phyloP scores from a whole-genome alignment of 2,888 invertebrate genomes.

The Andrena bucephala region DNA sequence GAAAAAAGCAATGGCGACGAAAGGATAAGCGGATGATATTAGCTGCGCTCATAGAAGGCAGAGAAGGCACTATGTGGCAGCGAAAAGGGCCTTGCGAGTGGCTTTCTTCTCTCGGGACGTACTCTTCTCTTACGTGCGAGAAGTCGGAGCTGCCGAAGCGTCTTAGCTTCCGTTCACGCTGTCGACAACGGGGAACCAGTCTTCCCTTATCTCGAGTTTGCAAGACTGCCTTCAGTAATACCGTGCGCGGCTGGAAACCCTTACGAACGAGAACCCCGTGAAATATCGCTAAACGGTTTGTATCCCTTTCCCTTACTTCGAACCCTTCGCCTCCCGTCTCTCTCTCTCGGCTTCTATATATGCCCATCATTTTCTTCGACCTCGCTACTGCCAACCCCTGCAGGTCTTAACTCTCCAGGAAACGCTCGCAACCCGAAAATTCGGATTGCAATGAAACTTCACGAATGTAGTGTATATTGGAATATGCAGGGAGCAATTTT shows the following conservation, averaged over 20 bases:
- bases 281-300: conserved; percentile 83
- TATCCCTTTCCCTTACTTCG: conserved; percentile 59
- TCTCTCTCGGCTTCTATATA: background rate
- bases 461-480: too few species aligned
- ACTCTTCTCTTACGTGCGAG: conserved; percentile 55
- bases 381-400: conserved; percentile 33
- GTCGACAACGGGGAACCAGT: conserved; percentile 74
- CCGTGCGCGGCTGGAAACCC: conserved; percentile 74
- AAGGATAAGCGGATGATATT: conserved; percentile 82
- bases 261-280: conserved; percentile 81
- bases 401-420: conserved; percentile 22
- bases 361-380: conserved; percentile 7
- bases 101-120: conserved; percentile 73
- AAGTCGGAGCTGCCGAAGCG: conserved; percentile 66
- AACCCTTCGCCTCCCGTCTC: conserved; percentile 6
- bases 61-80: conserved; percentile 64
- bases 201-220: conserved; percentile 83
- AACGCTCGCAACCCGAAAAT: conserved; percentile 29
- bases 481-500: too few species aligned
- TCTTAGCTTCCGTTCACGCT: conserved; percentile 79
- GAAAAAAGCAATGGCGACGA: conserved; percentile 75
- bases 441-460: conserved; percentile 3
- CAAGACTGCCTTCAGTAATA: conserved; percentile 85
- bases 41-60: conserved; percentile 74
- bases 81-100: conserved; percentile 75